phyloP scores from a whole-genome alignment of 1,140 invertebrate genomes.

The honey bee (Apis mellifera) region DNA sequence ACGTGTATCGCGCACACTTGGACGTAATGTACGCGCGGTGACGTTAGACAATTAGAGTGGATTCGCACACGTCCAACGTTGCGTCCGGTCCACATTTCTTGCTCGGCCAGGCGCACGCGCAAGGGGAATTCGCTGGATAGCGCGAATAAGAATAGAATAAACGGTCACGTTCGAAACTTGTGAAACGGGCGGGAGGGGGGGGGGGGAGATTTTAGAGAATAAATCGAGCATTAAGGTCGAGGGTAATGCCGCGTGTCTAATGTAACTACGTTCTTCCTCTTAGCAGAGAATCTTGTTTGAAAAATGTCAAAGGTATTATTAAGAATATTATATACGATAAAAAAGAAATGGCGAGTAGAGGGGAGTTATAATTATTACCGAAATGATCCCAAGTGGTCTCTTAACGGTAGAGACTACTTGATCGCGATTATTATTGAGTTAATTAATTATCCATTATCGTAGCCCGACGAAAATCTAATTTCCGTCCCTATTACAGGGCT shows the following conservation, averaged over 20 bases:
- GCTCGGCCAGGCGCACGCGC: not conserved
- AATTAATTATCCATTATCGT: constrained; percentile 49
- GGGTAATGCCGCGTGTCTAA: not conserved
- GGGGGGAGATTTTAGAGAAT: constrained; percentile 5
- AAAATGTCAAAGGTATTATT: no score
- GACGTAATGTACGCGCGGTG: not conserved
- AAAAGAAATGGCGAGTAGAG: constrained; percentile 28
- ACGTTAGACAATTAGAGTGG: constrained; percentile 24
- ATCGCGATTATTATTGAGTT: constrained; percentile 25
- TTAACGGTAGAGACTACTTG: not conserved
- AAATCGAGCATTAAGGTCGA: not conserved
- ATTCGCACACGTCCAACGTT: constrained; percentile 1
- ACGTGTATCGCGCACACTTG: no score
- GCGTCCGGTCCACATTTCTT: constrained; percentile 14
- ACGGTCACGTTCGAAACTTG: constrained; percentile 3
- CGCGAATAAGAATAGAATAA: constrained; percentile 16
- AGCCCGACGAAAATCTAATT: constrained; percentile 36
- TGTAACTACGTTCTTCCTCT: not conserved
- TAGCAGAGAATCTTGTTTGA: no score
- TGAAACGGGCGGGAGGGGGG: not conserved
- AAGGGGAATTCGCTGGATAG: constrained; percentile 3
- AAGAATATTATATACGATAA: no score
- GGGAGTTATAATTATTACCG: constrained; percentile 38
- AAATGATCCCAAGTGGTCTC: constrained; percentile 36
- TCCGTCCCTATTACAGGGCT: not conserved